Base-by-base conservation (phyloP, 2,797 vertebrate genomes). In the Mionectes olivaceus region DNA sequence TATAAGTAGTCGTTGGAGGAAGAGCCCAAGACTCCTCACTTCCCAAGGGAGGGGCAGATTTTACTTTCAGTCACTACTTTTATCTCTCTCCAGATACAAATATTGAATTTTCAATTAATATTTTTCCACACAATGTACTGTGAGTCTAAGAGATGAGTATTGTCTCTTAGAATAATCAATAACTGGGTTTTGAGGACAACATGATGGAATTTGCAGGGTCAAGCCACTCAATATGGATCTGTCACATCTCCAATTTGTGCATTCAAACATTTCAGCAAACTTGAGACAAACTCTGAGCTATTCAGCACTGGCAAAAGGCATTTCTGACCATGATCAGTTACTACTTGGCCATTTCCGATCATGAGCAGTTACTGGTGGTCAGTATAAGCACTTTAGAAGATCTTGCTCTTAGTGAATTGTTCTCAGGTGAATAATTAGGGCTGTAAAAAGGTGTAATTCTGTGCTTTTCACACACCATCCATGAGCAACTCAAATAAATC, bases 91-190 rank as follows among this genome's bases (percentile, higher is more conserved):
- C 43, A 3, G 57, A 25, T 30, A 41, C 4, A 56, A 84, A 89
- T 73, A 67, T 63, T 87, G 60, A 57, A 44, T 91, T 83, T 89
- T 67, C 61, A 83, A 69, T 70, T 90, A 90, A 89, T 82, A 83
- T 46, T 92, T 84, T 87, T 50, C 39, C 15, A 15, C 56, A 10
- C 19, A 74, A 32, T 32, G 16, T 37, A 28, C 41, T 84, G 19
- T 0, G 10, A 74, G 57, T 63, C 84, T 32, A 83, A 49, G 61
- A 81, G 28, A 70, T 0, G 0, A 77, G 33, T 53, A 63, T 88
- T 56, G 6, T 65, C 22, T 73, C 70, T 56, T 61, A 76, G 65
- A 87, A 61, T 91, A 91, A 88, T 71, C 73, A 76, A 90, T 88
- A 95, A 81, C 2, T 39, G 53, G 56, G 59, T 59, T 94, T 90